Base-by-base conservation (phyloP, 2,797 vertebrate species). In the Cirrhinus mrigala region DNA sequence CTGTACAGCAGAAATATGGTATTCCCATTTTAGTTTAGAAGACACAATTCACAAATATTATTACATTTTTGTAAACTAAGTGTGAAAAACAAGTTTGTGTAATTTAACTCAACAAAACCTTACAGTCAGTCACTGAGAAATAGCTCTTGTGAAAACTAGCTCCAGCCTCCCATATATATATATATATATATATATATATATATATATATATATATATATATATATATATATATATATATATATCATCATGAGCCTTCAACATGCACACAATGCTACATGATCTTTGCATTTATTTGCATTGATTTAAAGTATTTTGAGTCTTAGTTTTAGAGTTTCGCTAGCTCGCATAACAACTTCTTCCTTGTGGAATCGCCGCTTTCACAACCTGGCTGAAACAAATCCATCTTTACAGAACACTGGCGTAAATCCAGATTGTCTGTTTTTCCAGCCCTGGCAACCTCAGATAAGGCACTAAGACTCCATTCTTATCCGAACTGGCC, bases 381-480 rank as follows among this genome's bases (percentile, higher is more conserved):
- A 79, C 46, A 85, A 74, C 29, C 46, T 44, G 22, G 40, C 68
- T 64, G 10, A 80, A 64, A 79, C 24, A 22, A 70, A 48, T 79
- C 64, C 20, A 40, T 85, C 15, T 74, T 37, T 85, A 79, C 50
- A 84, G 20, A 78, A 71, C 18, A 52, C 54, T 80, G 84, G 84
- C 76, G 6, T 52, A 33, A 85, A 85, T 85, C 83, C 83, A 85
- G 76, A 37, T 37, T 46, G 44, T 50, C 33, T 83, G 85, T 87
- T 86, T 83, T 70, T 52, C 54, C 64, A 56, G 48, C 75, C 56
- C 81, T 54, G 56, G 22, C 24, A 52, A 40, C 50, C 70, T 83
- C 76, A 20, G 84, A 85, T 80, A 85, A 85, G 68, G 46, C 54
- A 27, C 22, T 15, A 64, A 73, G 15, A 15, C 66, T 48, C 37